These are phyloP conservation scores for Simalia tracyae DNA, from an alignment of 2,797 vertebrate species.

Conservation along the genomic window DNA sequence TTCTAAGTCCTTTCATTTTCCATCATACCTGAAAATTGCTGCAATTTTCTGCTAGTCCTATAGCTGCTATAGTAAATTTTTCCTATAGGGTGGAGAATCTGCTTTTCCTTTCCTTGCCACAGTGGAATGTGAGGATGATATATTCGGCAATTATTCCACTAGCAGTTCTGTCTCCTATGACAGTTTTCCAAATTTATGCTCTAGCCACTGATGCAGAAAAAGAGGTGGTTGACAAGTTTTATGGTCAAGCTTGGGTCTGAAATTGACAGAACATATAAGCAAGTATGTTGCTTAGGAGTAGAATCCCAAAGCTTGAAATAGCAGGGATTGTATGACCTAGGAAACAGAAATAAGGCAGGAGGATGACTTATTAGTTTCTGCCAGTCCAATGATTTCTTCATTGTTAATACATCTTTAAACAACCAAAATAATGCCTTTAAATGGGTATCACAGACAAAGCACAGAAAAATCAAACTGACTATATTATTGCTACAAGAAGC, in stretches of 20 bases:
- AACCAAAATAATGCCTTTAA: too few species aligned
- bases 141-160: not conserved
- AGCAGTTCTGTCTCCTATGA: not conserved
- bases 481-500: too few species aligned
- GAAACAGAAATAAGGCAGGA: too few species aligned
- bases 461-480: too few species aligned
- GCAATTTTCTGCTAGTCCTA: not conserved
- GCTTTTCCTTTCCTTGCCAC: not conserved
- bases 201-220: not conserved
- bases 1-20: not conserved
- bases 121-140: not conserved
- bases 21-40: too few species aligned
- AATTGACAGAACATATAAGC: not conserved
- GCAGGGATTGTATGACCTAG: too few species aligned
- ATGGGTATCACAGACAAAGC: too few species aligned
- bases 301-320: too few species aligned
- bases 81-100: not conserved
- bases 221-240: not conserved
- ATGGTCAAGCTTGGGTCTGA: not conserved
- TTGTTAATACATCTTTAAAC: too few species aligned
- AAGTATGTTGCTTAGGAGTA: not conserved
- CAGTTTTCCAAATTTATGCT: not conserved
- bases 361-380: too few species aligned
- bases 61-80: not conserved
- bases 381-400: too few species aligned